Evolutionary conservation across 2,888 invertebrate species (phyloP).

Genomic region (Mythimna ferrago): DNA sequence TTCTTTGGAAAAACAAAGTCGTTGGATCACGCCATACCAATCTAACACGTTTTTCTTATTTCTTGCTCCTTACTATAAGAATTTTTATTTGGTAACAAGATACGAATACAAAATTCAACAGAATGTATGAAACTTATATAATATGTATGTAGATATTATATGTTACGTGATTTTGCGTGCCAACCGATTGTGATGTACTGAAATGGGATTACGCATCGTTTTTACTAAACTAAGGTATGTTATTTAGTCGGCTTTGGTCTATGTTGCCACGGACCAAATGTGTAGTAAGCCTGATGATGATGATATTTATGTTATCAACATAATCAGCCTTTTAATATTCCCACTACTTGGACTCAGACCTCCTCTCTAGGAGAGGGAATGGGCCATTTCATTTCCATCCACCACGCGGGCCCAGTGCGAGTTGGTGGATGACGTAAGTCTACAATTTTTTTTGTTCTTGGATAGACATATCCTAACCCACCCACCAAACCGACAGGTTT

Average conservation of each 20-base stretch:
- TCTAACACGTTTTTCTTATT: conserved; percentile 52
- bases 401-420: too few relatives aligned
- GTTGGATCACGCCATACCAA: conserved; percentile 21
- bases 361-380: too few relatives aligned
- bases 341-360: too few relatives aligned
- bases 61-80: conserved; percentile 30
- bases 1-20: conserved; percentile 28
- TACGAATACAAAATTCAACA: conserved; percentile 54
- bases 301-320: too few relatives aligned
- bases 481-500: too few relatives aligned
- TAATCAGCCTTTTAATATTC: too few relatives aligned
- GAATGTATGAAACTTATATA: conserved; percentile 27
- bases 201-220: neutral
- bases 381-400: too few relatives aligned
- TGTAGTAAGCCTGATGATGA: too few relatives aligned
- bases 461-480: too few relatives aligned
- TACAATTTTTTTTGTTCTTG: too few relatives aligned
- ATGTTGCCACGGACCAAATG: neutral
- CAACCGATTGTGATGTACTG: conserved; percentile 13
- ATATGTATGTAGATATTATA: conserved; percentile 25
- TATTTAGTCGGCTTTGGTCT: neutral
- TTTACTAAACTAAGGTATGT: neutral
- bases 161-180: conserved; percentile 29
- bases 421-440: too few relatives aligned
- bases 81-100: conserved; percentile 56